Evolutionary conservation across 2,797 vertebrate genomes (phyloP), one percentile per base, ranked within the genome.

Genomic region (Gallinago solitaria): DNA sequence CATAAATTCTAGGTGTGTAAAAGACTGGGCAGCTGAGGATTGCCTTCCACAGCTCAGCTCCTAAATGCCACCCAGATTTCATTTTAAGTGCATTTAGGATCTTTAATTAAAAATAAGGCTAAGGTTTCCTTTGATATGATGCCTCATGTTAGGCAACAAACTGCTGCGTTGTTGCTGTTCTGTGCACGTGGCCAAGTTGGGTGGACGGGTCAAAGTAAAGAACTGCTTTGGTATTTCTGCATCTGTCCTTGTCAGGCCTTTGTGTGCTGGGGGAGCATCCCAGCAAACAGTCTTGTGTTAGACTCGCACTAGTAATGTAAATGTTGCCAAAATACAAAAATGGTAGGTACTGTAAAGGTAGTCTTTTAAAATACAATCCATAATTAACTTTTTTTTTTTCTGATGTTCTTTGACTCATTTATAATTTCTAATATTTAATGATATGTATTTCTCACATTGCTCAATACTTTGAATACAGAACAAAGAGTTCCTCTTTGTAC

Each of bases 11-110:
- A 15, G 13, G 4, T 11, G 9, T 51, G 30, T 78, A 9, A 28
- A 90, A 86, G 25, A 30, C 43, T 16, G 32, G 33, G 12, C 11
- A 82, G n/a, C 53, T 1, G 5, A 75, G 67, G 41, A 9, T 13
- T 32, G 15, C 0, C 0, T 28, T 81, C 17, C 68, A 54, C 35
- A 67, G 73, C 64, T 79, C 0, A 0, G 18, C n/a, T 83, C 19
- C 23, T 45, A 61, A 69, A 18, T 3, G 3, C 30, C 13, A 35
- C n/a, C 53, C 21, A 6, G 53, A 28, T 92, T 89, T 86, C 4
- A 13, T 67, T 63, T 77, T 7, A 50, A 59, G 33, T 70, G 16
- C 9, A 2, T 86, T 86, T 61, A 37, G 28, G 25, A 43, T 77
- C 24, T 59, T 78, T 32, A 60, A 48, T 33, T 32, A 27, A 64